Percentiles rank a stretch among this genome's conserved stretches.
These are phyloP conservation scores for Lutjanus erythropterus DNA, from an alignment of 2,113 vertebrate genomes.

Conservation along the genomic window DNA sequence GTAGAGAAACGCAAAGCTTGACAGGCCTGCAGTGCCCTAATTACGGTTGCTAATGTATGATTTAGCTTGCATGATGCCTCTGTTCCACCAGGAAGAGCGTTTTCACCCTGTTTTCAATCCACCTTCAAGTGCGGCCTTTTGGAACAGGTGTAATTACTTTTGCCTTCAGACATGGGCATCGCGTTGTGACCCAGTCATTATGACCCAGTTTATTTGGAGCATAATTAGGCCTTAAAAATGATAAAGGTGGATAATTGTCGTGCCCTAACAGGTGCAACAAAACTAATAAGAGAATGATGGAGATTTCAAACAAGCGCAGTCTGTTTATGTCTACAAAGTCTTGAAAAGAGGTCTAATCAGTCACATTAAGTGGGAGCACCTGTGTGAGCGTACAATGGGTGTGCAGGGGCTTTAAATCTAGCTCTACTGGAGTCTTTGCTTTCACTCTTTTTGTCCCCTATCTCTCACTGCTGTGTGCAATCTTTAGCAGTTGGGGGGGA, in stretches of 20 bases:
- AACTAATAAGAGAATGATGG: slow-evolving; percentile 15
- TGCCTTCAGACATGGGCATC: background rate
- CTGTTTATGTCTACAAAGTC: background rate
- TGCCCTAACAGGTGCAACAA: slow-evolving; percentile 27
- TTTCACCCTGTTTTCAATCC: background rate
- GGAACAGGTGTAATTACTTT: background rate
- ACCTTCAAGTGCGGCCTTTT: background rate
- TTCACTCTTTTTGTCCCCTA: background rate
- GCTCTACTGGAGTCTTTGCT: background rate
- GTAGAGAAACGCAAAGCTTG: too few relatives aligned
- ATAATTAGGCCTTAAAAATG: background rate
- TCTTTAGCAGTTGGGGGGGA: background rate
- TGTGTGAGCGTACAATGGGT: background rate
- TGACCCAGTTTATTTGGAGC: slow-evolving; percentile 16
- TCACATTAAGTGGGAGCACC: slow-evolving; percentile 36
- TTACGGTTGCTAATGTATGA: too few relatives aligned
- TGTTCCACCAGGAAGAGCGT: background rate
- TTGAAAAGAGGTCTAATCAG: slow-evolving; percentile 14
- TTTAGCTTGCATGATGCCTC: too few relatives aligned
- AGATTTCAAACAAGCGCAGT: slow-evolving; percentile 1
- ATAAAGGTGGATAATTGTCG: background rate
- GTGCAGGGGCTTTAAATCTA: background rate
- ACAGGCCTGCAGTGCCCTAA: too few relatives aligned
- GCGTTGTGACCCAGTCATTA: too few relatives aligned
- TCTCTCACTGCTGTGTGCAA: background rate